Conservation (phyloP, 2,113 vertebrate genomes). For the Lagopus muta region DNA sequence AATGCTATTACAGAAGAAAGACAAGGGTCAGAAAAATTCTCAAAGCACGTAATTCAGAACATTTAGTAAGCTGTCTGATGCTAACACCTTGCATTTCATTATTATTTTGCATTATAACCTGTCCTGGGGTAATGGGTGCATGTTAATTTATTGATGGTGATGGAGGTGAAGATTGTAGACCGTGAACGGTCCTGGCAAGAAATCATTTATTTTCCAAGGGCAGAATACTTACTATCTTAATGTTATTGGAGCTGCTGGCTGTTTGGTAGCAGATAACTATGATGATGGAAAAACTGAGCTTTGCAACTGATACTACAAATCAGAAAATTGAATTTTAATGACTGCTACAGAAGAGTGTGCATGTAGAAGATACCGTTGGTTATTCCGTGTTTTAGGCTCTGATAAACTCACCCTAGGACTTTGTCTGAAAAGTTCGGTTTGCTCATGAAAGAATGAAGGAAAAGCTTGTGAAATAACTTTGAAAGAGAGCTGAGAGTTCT, state of each 20-base stretch:
- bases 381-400: neutral
- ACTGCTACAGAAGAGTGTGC: neutral
- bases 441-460: neutral
- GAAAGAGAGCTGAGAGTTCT: neutral
- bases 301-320: neutral
- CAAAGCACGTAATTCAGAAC: neutral
- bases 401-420: neutral
- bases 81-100: neutral
- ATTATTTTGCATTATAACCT: neutral
- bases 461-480: neutral
- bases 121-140: neutral
- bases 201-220: neutral
- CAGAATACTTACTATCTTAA: neutral
- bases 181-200: neutral
- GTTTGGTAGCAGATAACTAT: neutral
- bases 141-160: neutral
- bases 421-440: neutral
- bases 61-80: conserved; percentile 27
- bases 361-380: neutral
- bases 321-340: conserved; percentile 10
- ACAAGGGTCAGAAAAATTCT: neutral
- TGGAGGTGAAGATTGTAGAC: neutral
- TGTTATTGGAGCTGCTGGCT: neutral
- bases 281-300: neutral
- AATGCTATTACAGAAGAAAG: neutral